Evolutionary conservation across 2,888 invertebrate genomes (phyloP).

Genomic region (Prenolepis imparis): DNA sequence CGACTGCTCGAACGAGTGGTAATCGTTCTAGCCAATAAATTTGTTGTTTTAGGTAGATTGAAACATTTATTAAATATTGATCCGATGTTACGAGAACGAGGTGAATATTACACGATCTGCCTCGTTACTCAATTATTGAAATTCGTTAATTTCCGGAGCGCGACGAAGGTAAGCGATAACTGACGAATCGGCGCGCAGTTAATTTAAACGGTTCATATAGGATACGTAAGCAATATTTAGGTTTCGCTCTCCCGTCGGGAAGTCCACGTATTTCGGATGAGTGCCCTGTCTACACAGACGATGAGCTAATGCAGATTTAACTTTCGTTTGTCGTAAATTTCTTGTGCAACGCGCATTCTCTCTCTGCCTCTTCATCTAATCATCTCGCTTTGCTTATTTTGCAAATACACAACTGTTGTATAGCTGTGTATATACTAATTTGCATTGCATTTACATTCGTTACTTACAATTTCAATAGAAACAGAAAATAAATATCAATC

Average conservation of each 20-base stretch:
- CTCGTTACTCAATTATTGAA: constrained; percentile 43
- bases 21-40: constrained; percentile 56
- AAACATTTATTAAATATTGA: constrained; percentile 56
- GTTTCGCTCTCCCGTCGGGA: background rate
- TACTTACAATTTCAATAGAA: background rate
- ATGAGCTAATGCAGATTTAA: constrained; percentile 19
- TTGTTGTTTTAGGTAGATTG: constrained; percentile 56
- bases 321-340: background rate
- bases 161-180: constrained; percentile 2
- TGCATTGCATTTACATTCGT: background rate
- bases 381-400: background rate
- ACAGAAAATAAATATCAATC: background rate
- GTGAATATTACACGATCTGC: constrained; percentile 48
- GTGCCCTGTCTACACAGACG: background rate
- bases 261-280: background rate
- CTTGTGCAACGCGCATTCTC: background rate
- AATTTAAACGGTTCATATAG: constrained; percentile 14
- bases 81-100: constrained; percentile 36
- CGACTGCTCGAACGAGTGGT: constrained; percentile 42
- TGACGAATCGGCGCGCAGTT: constrained; percentile 24
- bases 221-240: constrained; percentile 32
- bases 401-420: background rate
- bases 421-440: background rate
- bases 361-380: background rate
- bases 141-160: constrained; percentile 44